phyloP scores from a whole-genome alignment of 2,113 vertebrate species.

The Crotalus horridus region DNA sequence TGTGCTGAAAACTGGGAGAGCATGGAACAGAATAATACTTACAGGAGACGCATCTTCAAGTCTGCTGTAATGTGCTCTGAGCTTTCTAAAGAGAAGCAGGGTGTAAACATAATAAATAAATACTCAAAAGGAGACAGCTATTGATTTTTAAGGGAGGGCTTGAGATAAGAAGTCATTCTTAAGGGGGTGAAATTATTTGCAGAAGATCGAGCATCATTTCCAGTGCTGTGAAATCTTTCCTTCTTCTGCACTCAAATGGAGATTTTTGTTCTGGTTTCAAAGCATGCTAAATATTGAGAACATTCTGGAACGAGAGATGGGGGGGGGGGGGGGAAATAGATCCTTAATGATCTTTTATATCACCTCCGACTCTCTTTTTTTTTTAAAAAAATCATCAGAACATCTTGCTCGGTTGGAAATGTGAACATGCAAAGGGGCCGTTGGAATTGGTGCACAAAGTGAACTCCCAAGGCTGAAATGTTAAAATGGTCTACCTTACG shows the following conservation, averaged over 20 bases:
- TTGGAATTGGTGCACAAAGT: neutral
- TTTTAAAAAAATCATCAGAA: neutral
- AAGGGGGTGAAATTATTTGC: neutral
- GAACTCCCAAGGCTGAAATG: neutral
- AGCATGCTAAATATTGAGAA: neutral
- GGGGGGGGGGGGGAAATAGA: neutral
- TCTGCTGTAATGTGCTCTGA: neutral
- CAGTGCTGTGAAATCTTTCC: neutral
- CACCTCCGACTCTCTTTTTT: neutral
- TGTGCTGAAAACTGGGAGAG: neutral
- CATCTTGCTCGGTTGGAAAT: neutral
- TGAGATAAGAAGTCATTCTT: neutral
- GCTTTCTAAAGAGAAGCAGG: neutral
- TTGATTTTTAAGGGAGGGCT: neutral
- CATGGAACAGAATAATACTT: neutral
- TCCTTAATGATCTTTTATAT: neutral
- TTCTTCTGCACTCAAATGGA: neutral
- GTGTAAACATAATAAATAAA: neutral
- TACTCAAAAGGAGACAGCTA: neutral
- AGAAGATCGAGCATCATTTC: neutral
- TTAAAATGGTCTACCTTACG: neutral
- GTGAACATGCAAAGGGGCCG: neutral
- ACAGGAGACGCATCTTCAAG: neutral
- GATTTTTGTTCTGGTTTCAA: neutral
- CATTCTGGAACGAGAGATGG: neutral